Evolutionary conservation across 2,797 vertebrate species (phyloP).

Genomic region (Arrhamphus sclerolepis): DNA sequence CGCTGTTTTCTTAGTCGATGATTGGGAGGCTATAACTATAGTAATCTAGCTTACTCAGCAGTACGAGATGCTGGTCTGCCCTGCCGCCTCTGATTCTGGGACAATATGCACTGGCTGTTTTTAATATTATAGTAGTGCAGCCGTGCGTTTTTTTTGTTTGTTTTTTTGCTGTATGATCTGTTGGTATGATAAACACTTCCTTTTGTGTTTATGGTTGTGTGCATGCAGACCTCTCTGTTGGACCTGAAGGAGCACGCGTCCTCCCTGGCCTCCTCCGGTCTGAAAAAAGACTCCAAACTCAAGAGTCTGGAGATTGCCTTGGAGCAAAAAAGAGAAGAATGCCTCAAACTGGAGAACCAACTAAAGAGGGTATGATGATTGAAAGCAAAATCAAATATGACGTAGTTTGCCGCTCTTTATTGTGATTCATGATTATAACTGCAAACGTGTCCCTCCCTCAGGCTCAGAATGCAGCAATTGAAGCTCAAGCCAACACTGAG

Average conservation of each 20-base stretch:
- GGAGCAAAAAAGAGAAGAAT: conserved; percentile 96
- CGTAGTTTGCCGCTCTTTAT: not conserved
- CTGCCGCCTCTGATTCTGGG: too few relatives aligned
- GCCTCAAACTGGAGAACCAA: conserved; percentile 92
- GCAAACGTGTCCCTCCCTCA: conserved; percentile 50
- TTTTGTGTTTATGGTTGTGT: conserved; percentile 10
- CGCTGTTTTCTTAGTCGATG: too few relatives aligned
- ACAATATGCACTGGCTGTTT: too few relatives aligned
- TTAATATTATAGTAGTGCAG: too few relatives aligned
- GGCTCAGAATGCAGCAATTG: conserved; percentile 90
- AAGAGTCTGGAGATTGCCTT: conserved; percentile 94
- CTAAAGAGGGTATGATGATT: conserved; percentile 87
- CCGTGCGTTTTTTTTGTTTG: conserved; percentile 3
- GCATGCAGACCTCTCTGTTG: conserved; percentile 88
- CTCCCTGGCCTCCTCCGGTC: conserved; percentile 92
- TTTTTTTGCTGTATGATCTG: conserved; percentile 9
- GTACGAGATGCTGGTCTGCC: too few relatives aligned
- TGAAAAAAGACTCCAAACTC: conserved; percentile 97
- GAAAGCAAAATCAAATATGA: not conserved
- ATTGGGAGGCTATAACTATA: too few relatives aligned
- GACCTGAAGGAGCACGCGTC: conserved; percentile 98
- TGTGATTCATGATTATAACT: conserved; percentile 27
- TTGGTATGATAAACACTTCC: conserved; percentile 1
- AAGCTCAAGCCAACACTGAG: conserved; percentile 92
- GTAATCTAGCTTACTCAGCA: too few relatives aligned